A percentile compares a stretch with the other conserved stretches of the same genome.
Evolutionary conservation across 2,888 invertebrate species (phyloP).

Genomic region (Cantharis rustica): DNA sequence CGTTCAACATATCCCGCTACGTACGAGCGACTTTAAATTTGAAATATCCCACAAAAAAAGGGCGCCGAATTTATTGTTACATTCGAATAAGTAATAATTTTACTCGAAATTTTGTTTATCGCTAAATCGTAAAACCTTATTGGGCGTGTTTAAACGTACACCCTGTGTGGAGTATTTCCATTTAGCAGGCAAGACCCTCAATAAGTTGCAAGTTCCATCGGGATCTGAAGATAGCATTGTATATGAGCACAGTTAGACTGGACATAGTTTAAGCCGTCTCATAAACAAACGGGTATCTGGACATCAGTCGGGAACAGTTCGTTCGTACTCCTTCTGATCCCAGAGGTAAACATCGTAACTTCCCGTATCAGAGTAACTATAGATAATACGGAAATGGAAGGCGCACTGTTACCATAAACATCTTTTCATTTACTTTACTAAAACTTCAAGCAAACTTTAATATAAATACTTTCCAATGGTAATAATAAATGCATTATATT

Average conservation of each 20-base stretch:
- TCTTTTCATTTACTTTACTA: constrained; percentile 21
- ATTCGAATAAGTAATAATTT: not conserved
- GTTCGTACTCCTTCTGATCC: constrained; percentile 46
- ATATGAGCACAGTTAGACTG: constrained; percentile 58
- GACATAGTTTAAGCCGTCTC: constrained; percentile 58
- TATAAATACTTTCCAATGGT: constrained; percentile 3
- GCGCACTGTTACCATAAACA: constrained; percentile 31
- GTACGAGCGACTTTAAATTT: not conserved
- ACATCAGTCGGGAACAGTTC: constrained; percentile 57
- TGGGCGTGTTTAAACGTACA: constrained; percentile 5
- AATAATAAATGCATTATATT: not conserved
- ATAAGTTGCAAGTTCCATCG: constrained; percentile 49
- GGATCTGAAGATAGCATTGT: constrained; percentile 57
- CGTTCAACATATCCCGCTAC: not conserved
- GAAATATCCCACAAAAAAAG: not conserved
- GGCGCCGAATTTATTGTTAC: not conserved
- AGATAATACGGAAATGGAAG: constrained; percentile 40
- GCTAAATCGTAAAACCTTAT: not conserved
- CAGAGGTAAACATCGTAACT: constrained; percentile 58
- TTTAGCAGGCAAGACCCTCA: constrained; percentile 39
- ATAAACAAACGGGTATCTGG: constrained; percentile 58
- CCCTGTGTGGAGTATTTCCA: constrained; percentile 35
- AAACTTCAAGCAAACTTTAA: constrained; percentile 8
- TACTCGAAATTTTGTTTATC: not conserved
- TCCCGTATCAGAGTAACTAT: constrained; percentile 49